Evolutionary conservation across 2,888 invertebrate genomes (phyloP), one percentile per base, ranked within the genome.

Genomic region (Idaea straminata): DNA sequence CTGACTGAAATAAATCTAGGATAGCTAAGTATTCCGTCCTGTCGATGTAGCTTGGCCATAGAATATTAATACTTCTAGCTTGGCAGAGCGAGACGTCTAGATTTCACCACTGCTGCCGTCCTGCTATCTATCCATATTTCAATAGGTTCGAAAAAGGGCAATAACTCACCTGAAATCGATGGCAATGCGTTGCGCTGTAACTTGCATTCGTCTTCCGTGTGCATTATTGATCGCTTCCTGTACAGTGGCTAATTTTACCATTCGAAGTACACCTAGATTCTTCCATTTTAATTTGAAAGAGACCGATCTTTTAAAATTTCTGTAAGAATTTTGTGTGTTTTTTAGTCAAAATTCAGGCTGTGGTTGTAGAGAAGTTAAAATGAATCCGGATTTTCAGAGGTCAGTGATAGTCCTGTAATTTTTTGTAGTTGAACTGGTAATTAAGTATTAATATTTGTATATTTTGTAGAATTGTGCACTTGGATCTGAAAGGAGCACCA

Each of bases 401-500:
- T 65, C 5, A 62, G 66, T 66, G 59, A 35, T 36, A 57, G 25
- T 25, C 25, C 25, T 25, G 25, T 25, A 25, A 25, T 25, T 25
- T 25, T 25, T 25, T 25, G 25, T 25, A 7, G 36, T 5, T 47
- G 47, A 10, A 13, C 5, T 47, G 13, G 6, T 47, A 2, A 13
- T 47, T 13, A 38, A 38, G 13, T 13, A 5, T 13, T 7, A 7
- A 0, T 4, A 47, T 47, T 7, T 64, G 68, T 77, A 75, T 72
- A 61, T 82, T 83, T 57, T 47, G 47, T 77, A 93, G 93, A 76
- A 84, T 93, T 66, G 96, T 98, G 15, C 98, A 98, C 85, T 88
- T 98, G 68, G 98, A 98, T 89, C 85, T 98, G 57, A 98, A 98
- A 89, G 97, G 97, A 10, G 97, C 97, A 35, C 97, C 97, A 7